phyloP scores from a whole-genome alignment of 2,113 vertebrate genomes.

The Erinaceus europaeus region DNA sequence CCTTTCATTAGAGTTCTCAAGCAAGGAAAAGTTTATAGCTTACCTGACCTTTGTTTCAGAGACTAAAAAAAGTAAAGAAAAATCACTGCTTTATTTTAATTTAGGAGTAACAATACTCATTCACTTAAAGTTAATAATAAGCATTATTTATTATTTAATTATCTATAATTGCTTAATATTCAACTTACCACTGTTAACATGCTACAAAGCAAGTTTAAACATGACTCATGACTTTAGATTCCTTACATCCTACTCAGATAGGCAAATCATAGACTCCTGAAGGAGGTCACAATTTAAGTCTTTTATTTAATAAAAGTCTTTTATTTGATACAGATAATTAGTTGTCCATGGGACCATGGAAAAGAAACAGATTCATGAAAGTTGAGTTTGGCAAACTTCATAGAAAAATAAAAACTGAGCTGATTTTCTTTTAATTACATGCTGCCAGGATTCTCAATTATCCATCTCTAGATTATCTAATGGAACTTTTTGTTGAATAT shows the following conservation, averaged over 20 bases:
- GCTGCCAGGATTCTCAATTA: conserved; percentile 26
- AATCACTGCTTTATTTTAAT: conserved; percentile 23
- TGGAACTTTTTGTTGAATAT: conserved; percentile 45
- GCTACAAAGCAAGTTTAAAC: neutral
- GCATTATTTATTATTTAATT: neutral
- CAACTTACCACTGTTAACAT: neutral
- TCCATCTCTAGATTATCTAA: conserved; percentile 3
- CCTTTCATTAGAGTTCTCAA: conserved; percentile 20
- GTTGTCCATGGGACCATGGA: conserved; percentile 15
- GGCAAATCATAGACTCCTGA: neutral
- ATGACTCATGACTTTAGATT: neutral
- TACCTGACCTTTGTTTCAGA: conserved; percentile 23
- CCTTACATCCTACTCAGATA: neutral
- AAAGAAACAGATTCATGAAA: conserved; percentile 39
- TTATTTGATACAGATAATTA: conserved; percentile 24
- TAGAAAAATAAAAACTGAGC: neutral
- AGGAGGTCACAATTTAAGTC: neutral
- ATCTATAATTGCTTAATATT: neutral
- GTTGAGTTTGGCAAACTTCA: neutral
- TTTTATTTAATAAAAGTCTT: conserved; percentile 26
- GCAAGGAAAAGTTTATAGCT: neutral
- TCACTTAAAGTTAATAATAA: too few relatives aligned
- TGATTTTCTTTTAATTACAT: conserved; percentile 36
- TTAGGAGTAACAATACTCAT: neutral
- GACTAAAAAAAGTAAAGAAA: neutral